Evolutionary conservation across 2,797 vertebrate species (phyloP).

Genomic region (Sebastes itinus): DNA sequence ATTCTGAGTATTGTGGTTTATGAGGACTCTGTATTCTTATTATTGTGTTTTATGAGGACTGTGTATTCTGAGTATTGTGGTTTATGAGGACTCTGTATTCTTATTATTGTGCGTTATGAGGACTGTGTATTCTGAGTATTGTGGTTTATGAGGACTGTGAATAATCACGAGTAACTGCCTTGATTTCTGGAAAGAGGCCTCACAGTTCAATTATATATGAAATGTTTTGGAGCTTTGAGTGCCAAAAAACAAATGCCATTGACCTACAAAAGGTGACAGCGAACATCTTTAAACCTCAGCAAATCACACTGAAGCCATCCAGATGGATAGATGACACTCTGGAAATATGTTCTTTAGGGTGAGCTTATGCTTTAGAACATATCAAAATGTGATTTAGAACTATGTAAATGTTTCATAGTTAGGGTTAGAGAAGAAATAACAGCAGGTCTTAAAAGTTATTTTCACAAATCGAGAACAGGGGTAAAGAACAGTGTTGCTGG

Average conservation of each 20-base stretch:
- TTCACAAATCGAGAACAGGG: conserved; percentile 28
- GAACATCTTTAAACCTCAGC: background rate
- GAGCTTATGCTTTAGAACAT: conserved; percentile 6
- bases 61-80: no score
- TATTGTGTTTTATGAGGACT: background rate
- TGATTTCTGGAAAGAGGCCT: background rate
- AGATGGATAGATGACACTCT: conserved; percentile 6
- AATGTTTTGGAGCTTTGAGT: background rate
- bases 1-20: background rate
- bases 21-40: background rate
- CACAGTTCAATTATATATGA: background rate
- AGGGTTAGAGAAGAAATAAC: conserved; percentile 21
- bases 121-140: no score
- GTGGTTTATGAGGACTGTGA: background rate
- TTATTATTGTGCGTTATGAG: background rate
- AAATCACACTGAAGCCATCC: background rate
- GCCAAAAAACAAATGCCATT: background rate
- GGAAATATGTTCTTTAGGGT: background rate
- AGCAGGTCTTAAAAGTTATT: conserved; percentile 38
- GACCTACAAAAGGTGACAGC: background rate
- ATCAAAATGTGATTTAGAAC: conserved; percentile 6
- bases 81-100: no score
- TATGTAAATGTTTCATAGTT: conserved; percentile 12
- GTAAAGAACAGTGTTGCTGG: conserved; percentile 68
- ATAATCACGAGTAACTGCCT: background rate